Base-by-base conservation (phyloP, 2,888 invertebrate species). In the Sussaba pulchella region DNA sequence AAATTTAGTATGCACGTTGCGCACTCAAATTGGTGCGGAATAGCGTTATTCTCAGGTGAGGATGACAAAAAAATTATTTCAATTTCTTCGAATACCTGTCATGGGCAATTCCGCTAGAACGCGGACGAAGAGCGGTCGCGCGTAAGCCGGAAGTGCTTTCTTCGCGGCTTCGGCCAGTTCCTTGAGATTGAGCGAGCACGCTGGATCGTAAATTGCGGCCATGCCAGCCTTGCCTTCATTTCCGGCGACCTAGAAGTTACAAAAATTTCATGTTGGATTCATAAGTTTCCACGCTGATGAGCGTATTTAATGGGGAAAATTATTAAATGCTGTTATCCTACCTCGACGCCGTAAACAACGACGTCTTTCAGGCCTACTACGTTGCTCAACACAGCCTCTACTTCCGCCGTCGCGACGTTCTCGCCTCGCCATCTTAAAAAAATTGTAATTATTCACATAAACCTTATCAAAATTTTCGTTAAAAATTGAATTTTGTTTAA, bases 351-450 rank as follows among this genome's bases (percentile, higher is more conserved):
- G 89, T 98, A 99, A 0, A 98, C 98, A 2, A 96, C 96, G 82
- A 96, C 96, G 85, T 97, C 96, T 81, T 95, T 95, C 78, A 97
- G 94, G 0, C 94, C 95, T 64, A 97, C 93, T 31, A 96, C 94
- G 73, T 96, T 96, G 81, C 96, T 96, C 83, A 99, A 94, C 9
- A 97, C 96, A 71, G 96, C 96, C 93, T 99, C 99, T 19, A 99
- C 98, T 93, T 99, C 99, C 0, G 96, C 96, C 0, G 99, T 99
- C 75, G 99, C 96, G 0, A 99, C 98, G 91, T 99, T 99, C 93
- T 99, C 99, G 12, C 99, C 99, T 90, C 97, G 96, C 98, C 98
- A 98, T 88, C 96, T 94, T 43, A 36, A 59, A 52, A 31, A 12
- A 54, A 5, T 12, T 63, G 12, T 47, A 14, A 14, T 43, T 26